Conservation (phyloP, 2,113 vertebrate species). For the Donacobius atricapilla region DNA sequence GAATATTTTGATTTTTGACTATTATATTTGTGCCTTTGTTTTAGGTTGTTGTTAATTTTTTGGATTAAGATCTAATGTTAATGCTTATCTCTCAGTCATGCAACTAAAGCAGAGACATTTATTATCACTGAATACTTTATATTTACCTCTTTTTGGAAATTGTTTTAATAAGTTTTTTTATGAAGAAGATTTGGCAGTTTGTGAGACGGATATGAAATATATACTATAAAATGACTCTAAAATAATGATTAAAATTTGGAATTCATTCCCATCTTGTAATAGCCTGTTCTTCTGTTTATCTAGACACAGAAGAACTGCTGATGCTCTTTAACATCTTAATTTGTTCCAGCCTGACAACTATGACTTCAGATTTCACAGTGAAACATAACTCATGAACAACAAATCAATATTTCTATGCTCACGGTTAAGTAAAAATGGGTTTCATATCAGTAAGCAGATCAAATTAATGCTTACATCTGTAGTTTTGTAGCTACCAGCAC, state of each 20-base stretch:
- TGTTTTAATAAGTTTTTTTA: neutral
- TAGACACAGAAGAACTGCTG: neutral
- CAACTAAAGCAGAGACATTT: neutral
- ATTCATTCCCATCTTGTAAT: neutral
- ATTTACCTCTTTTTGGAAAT: neutral
- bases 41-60: neutral
- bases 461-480: slow-evolving; percentile 15
- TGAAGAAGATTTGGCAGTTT: neutral
- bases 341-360: slow-evolving; percentile 48
- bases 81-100: neutral
- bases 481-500: neutral
- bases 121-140: neutral
- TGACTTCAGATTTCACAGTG: slow-evolving; percentile 35
- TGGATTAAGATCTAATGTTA: neutral
- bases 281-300: neutral
- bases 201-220: neutral
- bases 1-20: neutral
- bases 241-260: neutral
- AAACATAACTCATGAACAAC: slow-evolving; percentile 14
- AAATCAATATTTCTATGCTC: slow-evolving; percentile 34
- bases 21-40: neutral
- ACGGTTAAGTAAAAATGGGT: slow-evolving; percentile 7
- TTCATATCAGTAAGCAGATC: slow-evolving; percentile 29
- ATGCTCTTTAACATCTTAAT: slow-evolving; percentile 54
- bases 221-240: neutral